Evolutionary conservation across 2,888 invertebrate genomes (phyloP), one percentile per base, ranked within the genome.

Genomic region (Rhagonycha fulva): DNA sequence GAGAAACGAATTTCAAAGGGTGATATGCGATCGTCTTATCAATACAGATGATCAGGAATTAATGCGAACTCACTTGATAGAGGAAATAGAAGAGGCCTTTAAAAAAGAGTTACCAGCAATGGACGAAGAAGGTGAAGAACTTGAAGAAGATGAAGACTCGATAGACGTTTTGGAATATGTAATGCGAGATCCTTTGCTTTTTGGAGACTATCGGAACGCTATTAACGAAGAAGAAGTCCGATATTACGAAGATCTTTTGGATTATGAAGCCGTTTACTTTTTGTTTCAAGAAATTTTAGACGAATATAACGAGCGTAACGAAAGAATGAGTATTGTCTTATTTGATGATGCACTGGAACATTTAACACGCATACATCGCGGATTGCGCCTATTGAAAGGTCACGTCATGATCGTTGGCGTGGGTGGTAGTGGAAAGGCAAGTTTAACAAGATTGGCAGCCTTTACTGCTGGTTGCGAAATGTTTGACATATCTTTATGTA

Each of bases 291-390:
- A 97, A 94, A 95, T 97, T 79, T 86, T 97, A 63, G 95, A 95
- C 81, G 95, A 96, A 81, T 97, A 94, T 87, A 95, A 95, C 85
- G 96, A 96, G 81, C 91, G 91, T 24, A 89, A 91, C 70, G 90
- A 90, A 76, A 93, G 94, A 84, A 90, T 97, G 89, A 93, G 92
- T 24, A 90, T 98, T 80, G 96, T 98, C 0, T 89, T 98, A 24
- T 98, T 98, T 85, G 95, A 98, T 84, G 97, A 97, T 85, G 97
- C 96, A 62, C 88, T 98, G 70, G 97, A 98, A 84, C 97, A 98
- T 87, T 86, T 98, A 83, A 97, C 96, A 0, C 90, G 97, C 67
- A 91, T 96, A 11, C 97, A 97, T 82, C 92, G 98, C 23, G 93
- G 94, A 0, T 89, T 98, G 77, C 91, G 97, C 79, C 93, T 96